phyloP scores from a whole-genome alignment of 2,797 vertebrate species.

The Lates japonicus region DNA sequence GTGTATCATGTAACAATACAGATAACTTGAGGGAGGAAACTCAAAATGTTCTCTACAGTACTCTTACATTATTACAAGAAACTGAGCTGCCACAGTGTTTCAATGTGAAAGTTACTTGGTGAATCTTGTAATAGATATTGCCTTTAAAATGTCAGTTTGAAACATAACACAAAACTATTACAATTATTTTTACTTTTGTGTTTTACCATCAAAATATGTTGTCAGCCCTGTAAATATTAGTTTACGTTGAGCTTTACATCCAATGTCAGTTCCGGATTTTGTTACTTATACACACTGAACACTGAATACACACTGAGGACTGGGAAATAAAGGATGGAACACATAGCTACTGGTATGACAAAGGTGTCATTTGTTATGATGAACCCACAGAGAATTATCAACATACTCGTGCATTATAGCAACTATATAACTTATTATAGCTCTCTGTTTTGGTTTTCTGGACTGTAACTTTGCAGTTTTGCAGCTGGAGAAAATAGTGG shows the following conservation, averaged over 20 bases:
- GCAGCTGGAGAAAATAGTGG: too few relatives aligned
- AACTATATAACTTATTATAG: too few relatives aligned
- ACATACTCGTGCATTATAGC: not conserved
- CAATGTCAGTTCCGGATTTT: not conserved
- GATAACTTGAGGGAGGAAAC: conserved; percentile 24
- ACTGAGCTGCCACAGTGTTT: not conserved
- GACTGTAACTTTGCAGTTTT: too few relatives aligned
- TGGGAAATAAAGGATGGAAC: not conserved
- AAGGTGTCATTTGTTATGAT: not conserved
- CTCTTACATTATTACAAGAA: not conserved
- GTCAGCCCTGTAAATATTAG: not conserved
- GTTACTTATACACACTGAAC: too few relatives aligned
- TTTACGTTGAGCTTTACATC: not conserved
- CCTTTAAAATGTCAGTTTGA: not conserved
- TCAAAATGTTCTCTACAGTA: conserved; percentile 1
- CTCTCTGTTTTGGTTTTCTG: not conserved
- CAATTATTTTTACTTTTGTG: not conserved
- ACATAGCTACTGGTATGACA: not conserved
- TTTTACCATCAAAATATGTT: not conserved
- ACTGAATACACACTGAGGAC: not conserved
- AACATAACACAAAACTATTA: not conserved
- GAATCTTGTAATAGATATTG: not conserved
- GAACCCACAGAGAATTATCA: not conserved
- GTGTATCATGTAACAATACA: conserved; percentile 40
- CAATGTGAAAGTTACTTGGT: not conserved